These are phyloP conservation scores for Botrylloides violaceus DNA, from an alignment of 23 tunicate species.

Conservation along the genomic window DNA sequence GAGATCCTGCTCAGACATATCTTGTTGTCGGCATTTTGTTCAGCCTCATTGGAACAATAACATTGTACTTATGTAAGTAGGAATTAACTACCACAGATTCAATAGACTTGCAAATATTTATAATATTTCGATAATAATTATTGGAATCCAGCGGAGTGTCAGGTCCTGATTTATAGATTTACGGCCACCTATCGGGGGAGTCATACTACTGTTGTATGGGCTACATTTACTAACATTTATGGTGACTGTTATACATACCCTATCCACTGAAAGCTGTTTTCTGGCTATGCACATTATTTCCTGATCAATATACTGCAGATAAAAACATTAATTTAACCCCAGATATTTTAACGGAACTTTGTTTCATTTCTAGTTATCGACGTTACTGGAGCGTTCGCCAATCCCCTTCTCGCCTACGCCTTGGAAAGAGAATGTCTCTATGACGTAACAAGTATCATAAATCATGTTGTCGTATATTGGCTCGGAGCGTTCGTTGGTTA, in stretches of 20 bases:
- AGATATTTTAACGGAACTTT: too few relatives aligned
- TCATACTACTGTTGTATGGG: too few relatives aligned
- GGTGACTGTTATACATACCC: too few relatives aligned
- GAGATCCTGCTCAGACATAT: not conserved
- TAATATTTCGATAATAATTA: not conserved
- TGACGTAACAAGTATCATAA: constrained; percentile 39
- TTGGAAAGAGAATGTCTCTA: constrained; percentile 63
- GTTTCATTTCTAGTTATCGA: constrained; percentile 37
- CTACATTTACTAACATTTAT: too few relatives aligned
- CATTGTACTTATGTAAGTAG: constrained; percentile 1
- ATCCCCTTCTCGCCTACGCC: constrained; percentile 60
- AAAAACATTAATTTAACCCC: too few relatives aligned
- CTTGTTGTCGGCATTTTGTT: not conserved
- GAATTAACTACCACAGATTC: not conserved
- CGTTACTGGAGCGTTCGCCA: constrained; percentile 68
- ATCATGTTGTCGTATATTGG: constrained; percentile 53
- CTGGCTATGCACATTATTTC: too few relatives aligned
- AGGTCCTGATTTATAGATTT: too few relatives aligned
- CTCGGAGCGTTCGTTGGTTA: constrained; percentile 57
- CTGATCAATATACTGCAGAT: too few relatives aligned
- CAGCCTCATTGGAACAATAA: not conserved
- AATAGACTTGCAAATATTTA: too few relatives aligned
- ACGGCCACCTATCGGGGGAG: too few relatives aligned
- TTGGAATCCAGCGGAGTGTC: too few relatives aligned
- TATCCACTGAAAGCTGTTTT: too few relatives aligned